Base-by-base conservation (phyloP, 2,888 invertebrate genomes). In the Xanthorhoe spadicearia region DNA sequence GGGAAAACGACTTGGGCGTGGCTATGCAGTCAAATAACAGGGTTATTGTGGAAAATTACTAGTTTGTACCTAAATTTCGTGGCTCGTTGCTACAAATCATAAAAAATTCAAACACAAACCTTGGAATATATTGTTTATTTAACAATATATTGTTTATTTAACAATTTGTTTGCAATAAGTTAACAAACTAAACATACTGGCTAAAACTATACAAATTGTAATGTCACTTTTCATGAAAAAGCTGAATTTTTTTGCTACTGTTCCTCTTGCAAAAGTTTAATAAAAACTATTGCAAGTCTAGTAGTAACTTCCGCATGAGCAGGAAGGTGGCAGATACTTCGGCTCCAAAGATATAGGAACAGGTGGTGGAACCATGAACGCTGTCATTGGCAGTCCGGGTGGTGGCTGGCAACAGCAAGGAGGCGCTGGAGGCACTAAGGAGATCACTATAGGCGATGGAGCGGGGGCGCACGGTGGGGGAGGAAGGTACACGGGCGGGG, bases 281-380 rank as follows among this genome's bases (percentile, higher is more conserved):
- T 17, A 17, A 46, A 43, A 53, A 9, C 38, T 52, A 51, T 18
- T 15, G 15, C 10, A 59, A 59, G 15, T 19, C 10, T 50, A 19
- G 28, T 66, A 66, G 52, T 64, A 64, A 48, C 9, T 61, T 48
- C 23, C 50, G 53, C 80, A 83, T 7, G 73, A 57, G 3, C 68
- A 71, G 8, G 70, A 71, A 4, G 74, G 66, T 3, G 77, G 75
- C n/a, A 89, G 66, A 0, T 88, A 89, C 54, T 90, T 91, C 0
- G 91, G 86, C 68, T 92, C 90, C 59, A 92, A 74, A 1, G 86
- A 80, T 4, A 89, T 81, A 0, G 92, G 91, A 0, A 91, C 83
- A 4, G 91, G 90, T 35, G 90, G 79, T 7, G 87, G 78, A 0
- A 92, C 81, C 83, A 90, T 83, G 69, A 79, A 92, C 0, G 91